A percentile compares a stretch with the other conserved stretches of the same genome.
Evolutionary conservation across 2,888 invertebrate species (phyloP).

Genomic region (Brenthis ino): DNA sequence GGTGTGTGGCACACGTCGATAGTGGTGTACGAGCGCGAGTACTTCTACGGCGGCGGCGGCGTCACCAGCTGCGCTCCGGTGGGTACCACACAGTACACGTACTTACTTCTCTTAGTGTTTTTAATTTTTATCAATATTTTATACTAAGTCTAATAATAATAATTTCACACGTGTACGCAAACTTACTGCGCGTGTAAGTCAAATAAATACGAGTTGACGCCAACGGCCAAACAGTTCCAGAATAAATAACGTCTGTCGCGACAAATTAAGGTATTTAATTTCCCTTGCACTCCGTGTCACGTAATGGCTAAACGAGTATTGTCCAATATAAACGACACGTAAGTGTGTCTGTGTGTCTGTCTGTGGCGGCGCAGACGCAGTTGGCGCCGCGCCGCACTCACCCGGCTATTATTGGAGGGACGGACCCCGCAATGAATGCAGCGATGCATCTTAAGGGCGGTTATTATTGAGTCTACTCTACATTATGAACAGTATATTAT

Average conservation of each 20-base stretch:
- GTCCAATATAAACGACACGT: slow-evolving; percentile 8
- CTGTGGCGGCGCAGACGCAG: slow-evolving; percentile 6
- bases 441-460: background rate
- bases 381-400: slow-evolving; percentile 14
- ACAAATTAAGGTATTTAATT: background rate
- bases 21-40: slow-evolving; percentile 92
- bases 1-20: slow-evolving; percentile 98
- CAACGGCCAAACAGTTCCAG: background rate
- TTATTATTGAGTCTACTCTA: background rate
- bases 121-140: background rate
- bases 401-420: slow-evolving; percentile 5
- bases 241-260: slow-evolving; percentile 2
- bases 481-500: too few relatives aligned
- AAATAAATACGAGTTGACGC: background rate
- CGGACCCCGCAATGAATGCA: background rate
- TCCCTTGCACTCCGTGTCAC: background rate
- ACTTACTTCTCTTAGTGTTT: too few relatives aligned
- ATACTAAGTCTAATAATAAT: background rate
- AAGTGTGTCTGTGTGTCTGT: background rate
- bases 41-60: slow-evolving; percentile 92
- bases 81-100: slow-evolving; percentile 63
- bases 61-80: slow-evolving; percentile 91
- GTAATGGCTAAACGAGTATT: background rate
- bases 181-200: background rate
- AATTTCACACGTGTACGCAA: background rate